These are phyloP conservation scores for Galerucella calmariensis DNA, from an alignment of 2,888 invertebrate species.

Conservation along the genomic window DNA sequence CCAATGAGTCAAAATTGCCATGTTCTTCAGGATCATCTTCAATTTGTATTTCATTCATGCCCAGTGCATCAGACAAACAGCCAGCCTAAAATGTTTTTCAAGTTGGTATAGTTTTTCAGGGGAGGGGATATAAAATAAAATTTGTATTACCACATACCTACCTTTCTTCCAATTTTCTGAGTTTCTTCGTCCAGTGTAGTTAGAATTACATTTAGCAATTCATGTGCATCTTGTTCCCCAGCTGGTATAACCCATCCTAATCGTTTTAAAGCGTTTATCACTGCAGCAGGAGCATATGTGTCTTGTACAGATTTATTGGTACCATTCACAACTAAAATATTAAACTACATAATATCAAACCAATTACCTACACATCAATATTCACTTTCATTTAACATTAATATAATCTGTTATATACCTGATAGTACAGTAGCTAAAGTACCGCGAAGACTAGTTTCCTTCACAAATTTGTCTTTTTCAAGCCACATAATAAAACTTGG, in stretches of 20 bases:
- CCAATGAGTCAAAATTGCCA: constrained; percentile 54
- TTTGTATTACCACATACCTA: constrained; percentile 50
- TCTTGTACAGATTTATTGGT: constrained; percentile 76
- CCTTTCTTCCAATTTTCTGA: constrained; percentile 71
- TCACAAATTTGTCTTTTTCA: constrained; percentile 71
- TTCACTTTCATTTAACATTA: neutral
- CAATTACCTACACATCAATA: neutral
- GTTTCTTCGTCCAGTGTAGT: constrained; percentile 92
- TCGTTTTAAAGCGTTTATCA: constrained; percentile 79
- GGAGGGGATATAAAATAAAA: neutral
- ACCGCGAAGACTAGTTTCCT: constrained; percentile 78
- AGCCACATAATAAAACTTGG: constrained; percentile 88
- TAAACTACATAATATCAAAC: neutral
- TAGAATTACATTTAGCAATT: constrained; percentile 88
- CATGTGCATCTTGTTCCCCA: constrained; percentile 95
- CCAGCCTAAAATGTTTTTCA: constrained; percentile 67
- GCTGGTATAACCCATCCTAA: constrained; percentile 89
- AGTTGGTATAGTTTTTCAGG: no score
- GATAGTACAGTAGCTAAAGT: constrained; percentile 81
- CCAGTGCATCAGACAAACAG: constrained; percentile 80
- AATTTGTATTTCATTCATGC: constrained; percentile 66
- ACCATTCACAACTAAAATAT: constrained; percentile 74
- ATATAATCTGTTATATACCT: constrained; percentile 64
- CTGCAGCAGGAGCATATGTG: constrained; percentile 72
- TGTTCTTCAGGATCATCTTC: constrained; percentile 49